Conservation (phyloP, 2,888 invertebrate genomes). For the Tachystola acroxantha region DNA sequence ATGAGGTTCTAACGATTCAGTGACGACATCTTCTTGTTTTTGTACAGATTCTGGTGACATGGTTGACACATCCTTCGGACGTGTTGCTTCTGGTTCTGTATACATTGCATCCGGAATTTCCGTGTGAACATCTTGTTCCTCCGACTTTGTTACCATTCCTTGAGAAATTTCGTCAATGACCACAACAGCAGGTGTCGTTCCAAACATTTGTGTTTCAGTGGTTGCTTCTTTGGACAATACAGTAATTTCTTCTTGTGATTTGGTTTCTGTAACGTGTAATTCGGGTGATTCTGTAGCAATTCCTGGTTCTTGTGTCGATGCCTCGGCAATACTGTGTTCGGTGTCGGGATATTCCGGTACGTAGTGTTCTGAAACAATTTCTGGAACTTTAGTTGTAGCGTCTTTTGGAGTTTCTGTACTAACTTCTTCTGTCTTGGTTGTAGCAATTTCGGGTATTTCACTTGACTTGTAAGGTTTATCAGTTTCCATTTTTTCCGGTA, state of each 20-base stretch:
- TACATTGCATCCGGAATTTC: background rate
- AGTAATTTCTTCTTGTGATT: background rate
- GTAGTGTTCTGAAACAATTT: background rate
- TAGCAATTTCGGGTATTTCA: background rate
- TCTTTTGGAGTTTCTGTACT: background rate
- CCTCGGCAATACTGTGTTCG: slow-evolving; percentile 1
- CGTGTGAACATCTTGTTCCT: background rate
- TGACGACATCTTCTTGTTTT: background rate
- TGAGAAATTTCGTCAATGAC: background rate
- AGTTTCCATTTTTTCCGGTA: background rate
- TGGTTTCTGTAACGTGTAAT: background rate
- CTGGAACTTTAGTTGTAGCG: background rate
- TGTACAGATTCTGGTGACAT: slow-evolving; percentile 2
- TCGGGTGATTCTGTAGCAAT: background rate
- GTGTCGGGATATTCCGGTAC: background rate
- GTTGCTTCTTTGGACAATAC: background rate
- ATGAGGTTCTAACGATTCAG: background rate
- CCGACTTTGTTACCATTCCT: background rate
- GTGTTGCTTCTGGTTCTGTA: background rate
- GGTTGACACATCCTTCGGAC: background rate
- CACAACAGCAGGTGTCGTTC: background rate
- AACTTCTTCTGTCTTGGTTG: background rate
- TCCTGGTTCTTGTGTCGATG: slow-evolving; percentile 1
- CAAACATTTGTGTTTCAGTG: background rate
- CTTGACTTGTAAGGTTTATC: background rate